A percentile compares a stretch with the other conserved stretches of the same genome.
These are phyloP conservation scores for Papilio helenus DNA, from an alignment of 1,140 invertebrate genomes.

Conservation along the genomic window DNA sequence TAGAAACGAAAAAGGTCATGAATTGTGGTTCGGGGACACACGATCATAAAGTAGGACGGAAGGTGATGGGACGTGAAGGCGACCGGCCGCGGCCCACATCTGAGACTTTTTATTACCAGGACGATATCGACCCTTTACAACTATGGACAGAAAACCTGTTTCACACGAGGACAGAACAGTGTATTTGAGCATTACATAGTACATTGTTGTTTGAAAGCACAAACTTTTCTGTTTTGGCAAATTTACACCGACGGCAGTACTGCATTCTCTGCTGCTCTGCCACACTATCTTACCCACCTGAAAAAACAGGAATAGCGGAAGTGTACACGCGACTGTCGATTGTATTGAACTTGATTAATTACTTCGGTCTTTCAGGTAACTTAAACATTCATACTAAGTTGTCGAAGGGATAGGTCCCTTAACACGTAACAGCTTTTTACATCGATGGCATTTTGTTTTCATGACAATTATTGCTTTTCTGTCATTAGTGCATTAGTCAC, in stretches of 20 bases:
- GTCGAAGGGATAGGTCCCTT: not conserved
- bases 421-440: not conserved
- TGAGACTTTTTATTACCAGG: slow-evolving; percentile 75
- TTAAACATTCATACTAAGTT: slow-evolving; percentile 8
- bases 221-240: not conserved
- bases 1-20: slow-evolving; percentile 48
- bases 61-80: slow-evolving; percentile 67
- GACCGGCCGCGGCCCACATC: slow-evolving; percentile 68
- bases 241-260: too few species aligned
- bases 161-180: not conserved
- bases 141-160: slow-evolving; percentile 53
- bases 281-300: not conserved
- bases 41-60: slow-evolving; percentile 71
- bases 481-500: not conserved
- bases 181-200: not conserved
- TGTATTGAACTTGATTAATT: slow-evolving; percentile 32
- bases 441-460: not conserved
- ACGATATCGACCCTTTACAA: slow-evolving; percentile 75
- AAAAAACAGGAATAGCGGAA: slow-evolving; percentile 56
- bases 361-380: not conserved
- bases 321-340: slow-evolving; percentile 52
- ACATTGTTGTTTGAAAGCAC: not conserved
- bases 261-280: not conserved
- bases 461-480: not conserved
- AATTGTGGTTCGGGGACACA: slow-evolving; percentile 59